A percentile compares a stretch with the other conserved stretches of the same genome.
Evolutionary conservation across 2,888 invertebrate genomes (phyloP).

Genomic region (Pterobdella sp.): DNA sequence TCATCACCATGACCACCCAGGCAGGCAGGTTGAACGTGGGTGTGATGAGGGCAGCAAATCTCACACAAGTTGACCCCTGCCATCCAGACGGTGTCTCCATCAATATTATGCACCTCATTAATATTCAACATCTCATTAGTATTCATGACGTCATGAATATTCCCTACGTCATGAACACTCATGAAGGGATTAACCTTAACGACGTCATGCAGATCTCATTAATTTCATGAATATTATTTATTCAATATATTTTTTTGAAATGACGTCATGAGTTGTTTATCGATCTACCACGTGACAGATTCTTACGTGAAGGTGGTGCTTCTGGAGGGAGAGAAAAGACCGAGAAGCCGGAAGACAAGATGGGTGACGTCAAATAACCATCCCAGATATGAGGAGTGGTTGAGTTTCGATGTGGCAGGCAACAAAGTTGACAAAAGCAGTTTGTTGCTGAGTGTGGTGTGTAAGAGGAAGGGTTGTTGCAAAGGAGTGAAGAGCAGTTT

Average conservation of each 20-base stretch:
- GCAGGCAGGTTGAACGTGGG: background rate
- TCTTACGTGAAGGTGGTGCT: background rate
- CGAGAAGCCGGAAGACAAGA: background rate
- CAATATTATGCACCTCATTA: too few relatives aligned
- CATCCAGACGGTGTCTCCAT: background rate
- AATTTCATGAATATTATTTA: too few relatives aligned
- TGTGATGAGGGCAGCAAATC: background rate
- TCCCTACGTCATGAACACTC: too few relatives aligned
- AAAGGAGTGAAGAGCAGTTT: background rate
- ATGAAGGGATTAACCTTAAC: too few relatives aligned
- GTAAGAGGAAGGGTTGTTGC: background rate
- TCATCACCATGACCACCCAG: too few relatives aligned
- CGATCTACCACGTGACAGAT: background rate
- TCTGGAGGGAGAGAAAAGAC: background rate
- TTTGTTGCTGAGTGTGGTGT: background rate
- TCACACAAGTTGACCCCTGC: background rate
- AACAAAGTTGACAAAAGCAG: background rate
- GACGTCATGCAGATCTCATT: too few relatives aligned
- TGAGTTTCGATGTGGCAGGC: background rate
- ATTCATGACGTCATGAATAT: too few relatives aligned
- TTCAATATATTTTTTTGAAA: too few relatives aligned
- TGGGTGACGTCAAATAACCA: background rate
- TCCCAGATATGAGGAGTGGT: background rate
- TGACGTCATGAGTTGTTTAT: too few relatives aligned
- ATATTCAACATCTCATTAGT: too few relatives aligned